A percentile compares a stretch with the other conserved stretches of the same genome.
Evolutionary conservation across 2,113 vertebrate species (phyloP).

Genomic region (Stercorarius parasiticus): DNA sequence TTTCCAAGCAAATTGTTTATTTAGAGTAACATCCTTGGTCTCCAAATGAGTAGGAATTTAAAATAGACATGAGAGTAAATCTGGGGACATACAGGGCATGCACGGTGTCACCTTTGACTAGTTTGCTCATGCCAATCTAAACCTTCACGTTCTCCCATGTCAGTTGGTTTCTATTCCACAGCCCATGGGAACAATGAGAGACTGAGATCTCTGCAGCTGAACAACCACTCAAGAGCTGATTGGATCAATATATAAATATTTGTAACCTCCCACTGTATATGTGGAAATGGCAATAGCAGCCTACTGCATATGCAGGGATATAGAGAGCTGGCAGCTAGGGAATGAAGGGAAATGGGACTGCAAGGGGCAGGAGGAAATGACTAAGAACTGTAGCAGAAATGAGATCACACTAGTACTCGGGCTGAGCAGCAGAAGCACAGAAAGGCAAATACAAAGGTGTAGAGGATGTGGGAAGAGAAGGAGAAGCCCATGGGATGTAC

Average conservation of each 20-base stretch:
- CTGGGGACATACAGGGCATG: background rate
- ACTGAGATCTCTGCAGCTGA: background rate
- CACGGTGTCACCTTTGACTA: background rate
- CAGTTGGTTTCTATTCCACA: background rate
- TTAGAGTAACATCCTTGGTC: background rate
- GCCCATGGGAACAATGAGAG: background rate
- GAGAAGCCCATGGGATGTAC: background rate
- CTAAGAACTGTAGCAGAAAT: background rate
- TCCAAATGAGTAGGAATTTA: background rate
- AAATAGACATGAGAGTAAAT: background rate
- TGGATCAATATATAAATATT: background rate
- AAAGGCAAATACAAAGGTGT: background rate
- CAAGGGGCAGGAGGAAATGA: slow-evolving; percentile 4
- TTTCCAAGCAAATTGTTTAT: background rate
- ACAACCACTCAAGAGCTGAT: background rate
- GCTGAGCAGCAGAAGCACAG: background rate
- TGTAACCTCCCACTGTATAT: background rate
- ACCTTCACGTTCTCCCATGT: background rate
- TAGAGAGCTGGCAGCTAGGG: background rate
- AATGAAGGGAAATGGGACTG: background rate
- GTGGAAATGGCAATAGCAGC: background rate
- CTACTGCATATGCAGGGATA: background rate
- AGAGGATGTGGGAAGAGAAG: background rate
- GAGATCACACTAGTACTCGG: background rate
- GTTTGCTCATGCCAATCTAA: background rate